phyloP scores from a whole-genome alignment of 2,888 invertebrate genomes.

The Philonicus albiceps region DNA sequence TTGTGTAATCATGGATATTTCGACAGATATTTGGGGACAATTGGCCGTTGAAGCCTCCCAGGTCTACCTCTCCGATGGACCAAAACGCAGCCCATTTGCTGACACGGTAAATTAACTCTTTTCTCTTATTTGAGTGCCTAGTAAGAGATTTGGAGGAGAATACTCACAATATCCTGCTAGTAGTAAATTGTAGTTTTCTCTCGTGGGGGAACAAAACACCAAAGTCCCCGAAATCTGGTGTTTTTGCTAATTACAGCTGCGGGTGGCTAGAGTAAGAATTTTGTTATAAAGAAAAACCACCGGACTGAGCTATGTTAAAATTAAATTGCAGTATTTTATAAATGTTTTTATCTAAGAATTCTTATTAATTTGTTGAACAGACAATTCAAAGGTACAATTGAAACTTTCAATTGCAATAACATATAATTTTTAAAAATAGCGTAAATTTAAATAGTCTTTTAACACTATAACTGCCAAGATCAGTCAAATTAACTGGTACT shows the following conservation, averaged over 20 bases:
- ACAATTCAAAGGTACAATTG: no score
- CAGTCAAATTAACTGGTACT: no score
- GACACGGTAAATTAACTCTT: slow-evolving; percentile 73
- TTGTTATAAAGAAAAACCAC: neutral
- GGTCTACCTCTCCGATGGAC: slow-evolving; percentile 83
- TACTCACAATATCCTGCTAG: neutral
- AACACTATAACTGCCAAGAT: no score
- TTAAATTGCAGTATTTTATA: neutral
- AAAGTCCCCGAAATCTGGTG: neutral
- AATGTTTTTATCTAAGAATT: neutral
- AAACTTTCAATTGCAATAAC: no score
- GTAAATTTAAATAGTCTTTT: no score
- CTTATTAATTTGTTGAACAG: no score
- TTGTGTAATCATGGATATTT: slow-evolving; percentile 69
- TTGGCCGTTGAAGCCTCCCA: slow-evolving; percentile 86
- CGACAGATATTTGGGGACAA: slow-evolving; percentile 87
- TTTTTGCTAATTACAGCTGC: neutral
- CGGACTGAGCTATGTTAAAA: neutral
- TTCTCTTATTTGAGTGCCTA: neutral
- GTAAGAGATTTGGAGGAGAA: neutral
- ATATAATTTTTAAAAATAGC: no score
- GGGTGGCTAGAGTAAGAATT: neutral
- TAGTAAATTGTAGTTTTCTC: neutral
- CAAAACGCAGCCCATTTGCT: slow-evolving; percentile 82
- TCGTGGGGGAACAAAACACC: neutral